A percentile compares a stretch with the other conserved stretches of the same genome.
phyloP scores from a whole-genome alignment of 2,113 vertebrate genomes.

The Salvator merianae region DNA sequence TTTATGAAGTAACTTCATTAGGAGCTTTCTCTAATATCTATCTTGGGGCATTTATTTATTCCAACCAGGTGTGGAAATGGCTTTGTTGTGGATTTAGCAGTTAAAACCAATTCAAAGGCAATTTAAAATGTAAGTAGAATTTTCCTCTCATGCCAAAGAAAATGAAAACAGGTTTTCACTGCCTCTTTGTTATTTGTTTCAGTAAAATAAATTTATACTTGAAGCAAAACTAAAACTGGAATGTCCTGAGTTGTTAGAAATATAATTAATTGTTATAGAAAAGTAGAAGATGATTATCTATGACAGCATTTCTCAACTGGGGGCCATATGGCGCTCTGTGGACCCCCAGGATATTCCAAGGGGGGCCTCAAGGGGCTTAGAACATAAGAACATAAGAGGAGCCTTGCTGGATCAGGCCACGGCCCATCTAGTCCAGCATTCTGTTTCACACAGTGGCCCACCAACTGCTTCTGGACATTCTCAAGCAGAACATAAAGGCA shows the following conservation, averaged over 20 bases:
- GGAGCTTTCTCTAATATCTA: conserved; percentile 31
- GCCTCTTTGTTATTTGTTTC: conserved; percentile 44
- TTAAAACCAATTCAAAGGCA: conserved; percentile 35
- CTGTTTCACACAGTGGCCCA: too few species aligned
- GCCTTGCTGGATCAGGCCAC: too few species aligned
- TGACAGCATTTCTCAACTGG: too few species aligned
- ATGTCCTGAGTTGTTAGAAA: conserved; percentile 12
- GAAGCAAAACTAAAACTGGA: conserved; percentile 42
- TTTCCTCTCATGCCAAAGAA: conserved; percentile 31
- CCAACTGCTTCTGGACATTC: too few species aligned
- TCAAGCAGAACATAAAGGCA: too few species aligned
- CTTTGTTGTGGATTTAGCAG: conserved; percentile 31
- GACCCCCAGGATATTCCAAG: too few species aligned
- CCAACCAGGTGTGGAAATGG: conserved; percentile 41
- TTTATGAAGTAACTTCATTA: conserved; percentile 47
- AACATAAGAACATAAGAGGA: too few species aligned
- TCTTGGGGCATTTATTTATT: conserved; percentile 30
- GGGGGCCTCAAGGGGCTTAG: too few species aligned
- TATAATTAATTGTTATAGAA: conserved; percentile 29
- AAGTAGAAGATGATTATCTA: too few species aligned
- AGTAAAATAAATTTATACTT: conserved; percentile 21
- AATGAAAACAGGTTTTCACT: conserved; percentile 36
- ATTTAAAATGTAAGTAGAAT: conserved; percentile 35
- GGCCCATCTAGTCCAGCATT: too few species aligned
- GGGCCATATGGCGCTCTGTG: too few species aligned